Base-by-base conservation (phyloP, 2,797 vertebrate species). In the Pagetopsis macropterus region DNA sequence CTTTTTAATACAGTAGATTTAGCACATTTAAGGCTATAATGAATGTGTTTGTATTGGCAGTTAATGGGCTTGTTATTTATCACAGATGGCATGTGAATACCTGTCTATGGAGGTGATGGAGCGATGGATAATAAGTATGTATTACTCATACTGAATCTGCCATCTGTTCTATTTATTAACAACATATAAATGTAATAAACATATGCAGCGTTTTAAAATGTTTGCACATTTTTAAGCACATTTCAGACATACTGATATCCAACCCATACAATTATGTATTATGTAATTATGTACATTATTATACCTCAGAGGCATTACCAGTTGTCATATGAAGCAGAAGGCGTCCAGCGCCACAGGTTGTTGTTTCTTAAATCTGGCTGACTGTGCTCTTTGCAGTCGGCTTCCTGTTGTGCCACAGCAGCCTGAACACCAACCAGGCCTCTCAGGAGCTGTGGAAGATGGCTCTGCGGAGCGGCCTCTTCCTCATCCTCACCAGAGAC, bases 51-150 rank as follows among this genome's bases (percentile, higher is more conserved):
- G n/a, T 40, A 10, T 12, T 70, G 19, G 1, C 17, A 21, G 27
- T 70, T 76, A 66, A 82, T 65, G 15, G 46, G 4, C 9, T 43
- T 78, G 5, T 50, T 82, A 27, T 85, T 54, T 33, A 37, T 69
- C 41, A 62, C 91, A 98, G 97, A 96, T 98, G 91, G 92, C 95
- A 8, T 99, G 97, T 59, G 98, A 99, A 89, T 99, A 97, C 85
- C 92, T 99, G 70, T 92, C 98, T 2, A 88, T 96, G 91, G 97
- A 99, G 66, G 93, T 94, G 75, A 97, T 99, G 95, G 97, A 99
- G 82, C 94, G 96, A 56, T 99, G 98, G 98, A 97, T 99, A 66
- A 83, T 97, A 48, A 83, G 98, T 99, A 92, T 95, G 97, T 96
- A 55, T 68, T 19, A 33, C 65, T 64, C n/a, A 33, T 54, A 7